Evolutionary conservation across 2,797 vertebrate species (phyloP).

Genomic region (Halcyon badia): DNA sequence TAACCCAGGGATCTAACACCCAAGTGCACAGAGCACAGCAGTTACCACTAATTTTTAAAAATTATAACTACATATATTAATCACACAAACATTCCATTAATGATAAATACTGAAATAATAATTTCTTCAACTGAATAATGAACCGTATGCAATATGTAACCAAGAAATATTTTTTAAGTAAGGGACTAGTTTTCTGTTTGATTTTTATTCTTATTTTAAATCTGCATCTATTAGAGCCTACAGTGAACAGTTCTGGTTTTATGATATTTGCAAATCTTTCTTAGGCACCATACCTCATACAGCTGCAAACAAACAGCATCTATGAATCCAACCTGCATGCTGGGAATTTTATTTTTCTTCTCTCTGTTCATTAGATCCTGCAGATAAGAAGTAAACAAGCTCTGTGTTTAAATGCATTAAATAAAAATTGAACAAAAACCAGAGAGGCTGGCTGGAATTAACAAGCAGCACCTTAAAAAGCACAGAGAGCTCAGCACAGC

Average conservation of each 20-base stretch:
- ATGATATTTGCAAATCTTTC: not conserved
- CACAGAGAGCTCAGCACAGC: not conserved
- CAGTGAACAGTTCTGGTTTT: not conserved
- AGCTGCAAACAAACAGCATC: constrained; percentile 95
- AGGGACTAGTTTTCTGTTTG: not conserved
- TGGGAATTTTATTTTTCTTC: constrained; percentile 97
- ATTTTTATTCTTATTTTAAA: not conserved
- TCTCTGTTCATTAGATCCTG: constrained; percentile 99
- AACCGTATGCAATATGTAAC: not conserved
- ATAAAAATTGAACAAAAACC: not conserved
- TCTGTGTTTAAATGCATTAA: constrained; percentile 11
- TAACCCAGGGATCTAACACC: not conserved
- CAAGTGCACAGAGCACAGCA: not conserved
- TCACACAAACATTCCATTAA: not conserved
- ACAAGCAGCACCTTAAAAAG: not conserved
- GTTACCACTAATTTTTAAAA: not conserved
- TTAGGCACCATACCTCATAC: constrained; percentile 89
- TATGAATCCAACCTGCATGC: constrained; percentile 99
- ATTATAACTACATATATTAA: not conserved
- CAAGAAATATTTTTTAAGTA: not conserved
- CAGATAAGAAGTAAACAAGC: not conserved
- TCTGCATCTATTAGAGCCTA: not conserved
- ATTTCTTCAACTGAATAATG: not conserved
- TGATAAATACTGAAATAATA: not conserved
- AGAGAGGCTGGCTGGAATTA: not conserved